phyloP scores from a whole-genome alignment of 2,113 vertebrate genomes.

The Myocastor coypus region DNA sequence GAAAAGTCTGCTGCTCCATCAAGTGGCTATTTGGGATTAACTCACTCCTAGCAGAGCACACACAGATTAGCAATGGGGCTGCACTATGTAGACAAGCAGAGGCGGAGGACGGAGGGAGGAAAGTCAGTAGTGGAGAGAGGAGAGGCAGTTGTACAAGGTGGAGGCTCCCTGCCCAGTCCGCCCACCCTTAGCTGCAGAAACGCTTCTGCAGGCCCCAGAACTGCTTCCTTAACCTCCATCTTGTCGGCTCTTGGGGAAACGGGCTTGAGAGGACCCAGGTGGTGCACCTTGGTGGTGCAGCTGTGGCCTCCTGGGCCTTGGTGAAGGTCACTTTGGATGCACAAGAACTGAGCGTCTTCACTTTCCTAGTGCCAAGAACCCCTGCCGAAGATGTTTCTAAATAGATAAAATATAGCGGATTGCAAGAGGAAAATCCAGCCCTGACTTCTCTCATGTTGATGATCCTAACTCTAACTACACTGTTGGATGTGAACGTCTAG shows the following conservation, averaged over 20 bases:
- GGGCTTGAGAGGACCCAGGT: background rate
- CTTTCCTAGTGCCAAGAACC: background rate
- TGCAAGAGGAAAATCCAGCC: background rate
- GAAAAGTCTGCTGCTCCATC: background rate
- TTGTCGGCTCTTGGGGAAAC: background rate
- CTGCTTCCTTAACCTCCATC: background rate
- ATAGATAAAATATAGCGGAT: background rate
- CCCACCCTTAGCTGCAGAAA: background rate
- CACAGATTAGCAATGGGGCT: background rate
- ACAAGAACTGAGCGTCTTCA: background rate
- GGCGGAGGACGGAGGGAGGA: background rate
- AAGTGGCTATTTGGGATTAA: background rate
- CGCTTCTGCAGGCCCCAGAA: background rate
- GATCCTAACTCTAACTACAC: background rate
- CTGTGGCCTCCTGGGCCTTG: background rate
- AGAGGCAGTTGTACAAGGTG: background rate
- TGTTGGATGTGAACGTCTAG: rapidly evolving
- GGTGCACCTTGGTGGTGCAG: too few relatives aligned
- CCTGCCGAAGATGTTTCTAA: background rate
- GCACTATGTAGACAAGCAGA: background rate
- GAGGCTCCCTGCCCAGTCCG: background rate
- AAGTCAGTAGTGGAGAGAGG: background rate
- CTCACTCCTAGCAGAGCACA: background rate
- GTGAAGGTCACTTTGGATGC: background rate
- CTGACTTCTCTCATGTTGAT: background rate